Conservation (phyloP, 2,797 vertebrate genomes). For the Trichosurus vulpecula region DNA sequence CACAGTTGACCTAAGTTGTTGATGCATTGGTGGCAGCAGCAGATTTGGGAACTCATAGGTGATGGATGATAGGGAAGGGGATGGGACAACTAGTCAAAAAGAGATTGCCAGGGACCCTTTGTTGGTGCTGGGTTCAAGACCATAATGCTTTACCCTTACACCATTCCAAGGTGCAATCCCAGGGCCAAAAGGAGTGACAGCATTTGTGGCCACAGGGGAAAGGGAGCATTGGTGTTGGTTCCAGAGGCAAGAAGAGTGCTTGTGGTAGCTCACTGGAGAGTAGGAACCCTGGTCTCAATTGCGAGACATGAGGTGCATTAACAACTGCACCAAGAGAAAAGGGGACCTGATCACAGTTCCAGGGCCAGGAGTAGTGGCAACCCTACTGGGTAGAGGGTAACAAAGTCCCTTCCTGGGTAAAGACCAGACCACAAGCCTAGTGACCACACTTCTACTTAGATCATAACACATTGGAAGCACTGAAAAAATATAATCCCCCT, state of each 20-base stretch:
- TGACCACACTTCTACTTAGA: too few species aligned
- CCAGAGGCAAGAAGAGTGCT: not conserved
- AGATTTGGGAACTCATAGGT: not conserved
- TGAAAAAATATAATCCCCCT: too few species aligned
- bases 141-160: not conserved
- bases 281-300: not conserved
- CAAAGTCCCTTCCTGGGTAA: too few species aligned
- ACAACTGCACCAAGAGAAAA: too few species aligned
- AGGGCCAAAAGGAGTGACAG: not conserved
- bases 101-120: not conserved
- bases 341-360: too few species aligned
- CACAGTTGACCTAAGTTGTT: not conserved
- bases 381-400: too few species aligned
- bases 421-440: too few species aligned
- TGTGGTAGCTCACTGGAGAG: not conserved
- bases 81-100: not conserved
- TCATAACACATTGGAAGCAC: too few species aligned
- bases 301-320: too few species aligned
- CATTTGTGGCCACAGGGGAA: not conserved
- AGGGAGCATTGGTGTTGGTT: fast-evolving
- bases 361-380: too few species aligned
- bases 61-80: too few species aligned
- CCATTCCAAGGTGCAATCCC: not conserved
- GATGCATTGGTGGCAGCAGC: not conserved
- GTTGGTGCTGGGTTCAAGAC: not conserved